Conservation (phyloP, 2,113 vertebrate species). For the Alouatta palliata region DNA sequence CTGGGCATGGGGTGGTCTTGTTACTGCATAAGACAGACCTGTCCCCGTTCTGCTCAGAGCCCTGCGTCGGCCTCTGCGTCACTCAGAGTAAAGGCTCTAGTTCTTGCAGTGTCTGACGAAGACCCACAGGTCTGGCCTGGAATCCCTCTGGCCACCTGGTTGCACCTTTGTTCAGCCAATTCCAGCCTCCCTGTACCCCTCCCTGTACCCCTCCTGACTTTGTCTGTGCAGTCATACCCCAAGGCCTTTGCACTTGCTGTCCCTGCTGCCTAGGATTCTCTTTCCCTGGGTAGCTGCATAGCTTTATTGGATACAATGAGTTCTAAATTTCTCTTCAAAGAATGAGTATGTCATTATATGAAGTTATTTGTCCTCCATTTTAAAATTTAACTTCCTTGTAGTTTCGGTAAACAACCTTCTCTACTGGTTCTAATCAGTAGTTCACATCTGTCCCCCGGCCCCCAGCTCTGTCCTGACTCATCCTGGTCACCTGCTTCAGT, state of each 20-base stretch:
- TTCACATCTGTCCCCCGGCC: no score
- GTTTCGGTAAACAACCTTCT: no score
- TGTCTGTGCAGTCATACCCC: not conserved
- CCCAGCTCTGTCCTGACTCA: no score
- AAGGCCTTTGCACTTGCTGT: not conserved
- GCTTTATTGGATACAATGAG: no score
- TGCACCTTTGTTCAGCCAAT: not conserved
- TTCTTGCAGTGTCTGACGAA: not conserved
- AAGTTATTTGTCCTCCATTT: no score
- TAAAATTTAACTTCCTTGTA: no score
- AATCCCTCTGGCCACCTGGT: not conserved
- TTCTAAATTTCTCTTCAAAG: no score
- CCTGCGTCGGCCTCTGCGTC: not conserved
- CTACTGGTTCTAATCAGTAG: no score
- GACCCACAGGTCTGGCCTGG: not conserved
- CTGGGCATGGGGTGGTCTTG: not conserved
- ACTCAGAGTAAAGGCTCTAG: not conserved
- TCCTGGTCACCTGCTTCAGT: no score
- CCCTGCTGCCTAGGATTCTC: no score
- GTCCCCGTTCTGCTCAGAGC: not conserved
- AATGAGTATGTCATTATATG: no score
- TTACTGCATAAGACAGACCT: not conserved
- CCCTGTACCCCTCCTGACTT: not conserved
- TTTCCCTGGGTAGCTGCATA: not conserved
- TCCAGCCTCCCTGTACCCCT: not conserved